Evolutionary conservation across 2,888 invertebrate genomes (phyloP), one percentile per base, ranked within the genome.

Genomic region (Torymus tubicola): DNA sequence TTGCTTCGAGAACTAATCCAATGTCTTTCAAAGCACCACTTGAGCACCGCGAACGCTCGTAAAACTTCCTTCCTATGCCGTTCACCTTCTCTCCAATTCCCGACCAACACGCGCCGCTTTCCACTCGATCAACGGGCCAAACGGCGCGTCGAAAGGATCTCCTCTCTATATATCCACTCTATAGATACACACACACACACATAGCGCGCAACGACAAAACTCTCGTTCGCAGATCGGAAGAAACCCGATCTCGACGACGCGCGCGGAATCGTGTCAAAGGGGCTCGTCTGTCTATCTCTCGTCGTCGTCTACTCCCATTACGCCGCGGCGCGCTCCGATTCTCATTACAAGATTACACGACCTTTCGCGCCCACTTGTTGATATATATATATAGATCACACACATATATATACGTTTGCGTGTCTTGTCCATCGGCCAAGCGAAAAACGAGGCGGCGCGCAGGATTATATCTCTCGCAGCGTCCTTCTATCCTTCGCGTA

Each of bases 281-380:
- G 79, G 60, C 76, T 77, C 80, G 57, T 42, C 70, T 21, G 16
- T 31, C 70, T 24, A 42, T 52, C 50, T 63, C 65, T n/a, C 65
- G n/a, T 60, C 24, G 10, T 42, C 42, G 42, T 42, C 42, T 42
- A 42, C 42, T 42, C 42, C 42, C 42, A 42, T 42, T 42, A 42
- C 42, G 42, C 42, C 42, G 31, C 31, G 31, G 31, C 31, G 31
- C 31, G 8, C 69, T 67, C 61, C 61, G 64, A 53, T 61, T 81
- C 82, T 78, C 80, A 81, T 82, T 82, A 78, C 80, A 58, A 73
- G 74, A 80, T 80, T 80, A 80, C 82, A 80, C 18, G 78, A 82
- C 78, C 82, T 82, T 82, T 80, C 53, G 80, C 78, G 78, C 78
- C 81, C 76, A 73, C 78, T 72, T 69, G 82, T 75, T 78, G 78